Conservation (phyloP, 2,113 vertebrate species). For the Spermophilus dauricus region DNA sequence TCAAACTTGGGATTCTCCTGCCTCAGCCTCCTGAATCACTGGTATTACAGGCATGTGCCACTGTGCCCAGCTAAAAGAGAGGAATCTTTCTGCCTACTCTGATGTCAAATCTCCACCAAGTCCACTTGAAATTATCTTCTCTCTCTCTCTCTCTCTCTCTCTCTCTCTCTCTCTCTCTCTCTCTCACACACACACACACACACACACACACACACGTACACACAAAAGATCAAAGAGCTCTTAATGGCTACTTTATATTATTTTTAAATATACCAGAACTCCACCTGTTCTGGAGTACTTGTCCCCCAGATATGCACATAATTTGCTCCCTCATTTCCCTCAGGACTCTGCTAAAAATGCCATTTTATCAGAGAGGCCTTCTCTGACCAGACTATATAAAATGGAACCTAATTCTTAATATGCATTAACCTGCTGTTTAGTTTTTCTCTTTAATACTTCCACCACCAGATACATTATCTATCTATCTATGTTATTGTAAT, state of each 20-base stretch:
- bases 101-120: background rate
- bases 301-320: constrained; percentile 14
- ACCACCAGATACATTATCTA: background rate
- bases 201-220: no score
- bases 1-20: background rate
- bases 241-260: background rate
- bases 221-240: background rate
- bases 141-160: no score
- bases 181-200: no score
- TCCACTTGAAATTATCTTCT: constrained; percentile 52
- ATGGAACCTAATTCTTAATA: background rate
- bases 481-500: background rate
- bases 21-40: background rate
- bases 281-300: constrained; percentile 3
- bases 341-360: constrained; percentile 42
- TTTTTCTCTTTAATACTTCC: background rate
- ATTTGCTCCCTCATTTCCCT: constrained; percentile 70
- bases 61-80: background rate
- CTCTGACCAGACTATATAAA: constrained; percentile 52
- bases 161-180: no score
- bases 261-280: constrained; percentile 52
- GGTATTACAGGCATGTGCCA: background rate
- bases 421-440: background rate
- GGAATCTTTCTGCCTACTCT: constrained; percentile 15
- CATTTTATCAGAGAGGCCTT: constrained; percentile 67